phyloP scores from a whole-genome alignment of 2,888 invertebrate species.

The Hirtodrosophila confusa region DNA sequence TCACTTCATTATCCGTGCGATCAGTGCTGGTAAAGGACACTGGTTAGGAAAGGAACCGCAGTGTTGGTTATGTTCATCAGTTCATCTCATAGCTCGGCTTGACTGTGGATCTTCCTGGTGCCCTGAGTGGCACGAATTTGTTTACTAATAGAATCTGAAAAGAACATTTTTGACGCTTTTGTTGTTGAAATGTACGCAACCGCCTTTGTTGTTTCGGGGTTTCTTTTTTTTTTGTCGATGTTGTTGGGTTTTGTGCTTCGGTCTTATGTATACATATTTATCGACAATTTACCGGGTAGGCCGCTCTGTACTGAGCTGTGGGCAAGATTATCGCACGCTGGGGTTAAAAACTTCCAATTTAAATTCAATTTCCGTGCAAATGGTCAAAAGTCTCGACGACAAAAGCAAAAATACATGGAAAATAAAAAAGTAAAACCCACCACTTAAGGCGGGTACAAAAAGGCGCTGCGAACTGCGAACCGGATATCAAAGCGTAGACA shows the following conservation, averaged over 20 bases:
- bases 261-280: constrained; percentile 46
- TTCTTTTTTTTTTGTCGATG: constrained; percentile 6
- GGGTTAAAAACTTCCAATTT: constrained; percentile 82
- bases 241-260: constrained; percentile 38
- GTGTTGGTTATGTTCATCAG: constrained; percentile 30
- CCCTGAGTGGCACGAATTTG: constrained; percentile 57
- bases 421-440: constrained; percentile 62
- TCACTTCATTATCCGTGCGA: constrained; percentile 54
- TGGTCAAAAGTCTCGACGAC: constrained; percentile 79
- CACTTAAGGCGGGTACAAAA: constrained; percentile 70
- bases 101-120: not conserved
- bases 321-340: constrained; percentile 76
- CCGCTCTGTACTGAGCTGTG: constrained; percentile 33
- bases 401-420: constrained; percentile 54
- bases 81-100: constrained; percentile 9
- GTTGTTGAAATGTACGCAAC: constrained; percentile 39
- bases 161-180: constrained; percentile 66
- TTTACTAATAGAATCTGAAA: constrained; percentile 77
- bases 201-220: constrained; percentile 43
- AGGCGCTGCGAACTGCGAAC: constrained; percentile 59
- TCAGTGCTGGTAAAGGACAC: constrained; percentile 40
- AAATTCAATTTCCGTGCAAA: constrained; percentile 83
- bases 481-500: constrained; percentile 75
- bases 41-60: constrained; percentile 36
- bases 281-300: constrained; percentile 60